Base-by-base conservation (phyloP, 2,797 vertebrate genomes). In the Falco columbarius region DNA sequence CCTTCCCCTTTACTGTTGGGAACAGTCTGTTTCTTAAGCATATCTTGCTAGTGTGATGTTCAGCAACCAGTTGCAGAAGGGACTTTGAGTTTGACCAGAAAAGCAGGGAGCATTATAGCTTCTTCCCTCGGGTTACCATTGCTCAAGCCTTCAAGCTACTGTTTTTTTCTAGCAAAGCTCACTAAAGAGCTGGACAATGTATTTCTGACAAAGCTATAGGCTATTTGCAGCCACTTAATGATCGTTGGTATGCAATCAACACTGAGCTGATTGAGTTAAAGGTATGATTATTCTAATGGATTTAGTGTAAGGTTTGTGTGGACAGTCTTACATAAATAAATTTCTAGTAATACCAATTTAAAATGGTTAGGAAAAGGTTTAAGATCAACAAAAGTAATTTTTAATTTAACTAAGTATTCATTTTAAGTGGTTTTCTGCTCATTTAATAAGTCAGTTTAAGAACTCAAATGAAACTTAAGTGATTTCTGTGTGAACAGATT, bases 161-260 rank as follows among this genome's bases (percentile, higher is more conserved):
- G 44, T 51, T 87, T 34, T 92, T 81, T 93, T 55, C 68, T 49
- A 75, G 68, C 40, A 80, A 52, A 92, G 17, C 40, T 82, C 72
- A 32, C 56, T 44, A 19, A 26, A 71, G 70, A 67, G 82, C 15
- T 58, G 62, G 52, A 40, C 40, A 47, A 74, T 44, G 77, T 51
- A 19, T 71, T 94, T 93, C 22, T 87, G 40, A 80, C 63, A 47
- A 44, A 80, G 77, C 89, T 67, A 18, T 62, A 72, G 84, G 81
- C 92, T 87, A 49, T 97, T 96, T 95, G 79, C 95, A 94, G 93
- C 81, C 84, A 86, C 89, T 96, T 94, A 92, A 62, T 86, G 72
- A 81, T 89, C 23, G 22, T 77, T 96, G 74, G 61, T 85, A 56
- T 85, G 38, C 74, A 92, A 83, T 95, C 52, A 94, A 70, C 84